Evolutionary conservation across 2,888 invertebrate genomes (phyloP), one percentile per base, ranked within the genome.

Genomic region (Aricia artaxerxes): DNA sequence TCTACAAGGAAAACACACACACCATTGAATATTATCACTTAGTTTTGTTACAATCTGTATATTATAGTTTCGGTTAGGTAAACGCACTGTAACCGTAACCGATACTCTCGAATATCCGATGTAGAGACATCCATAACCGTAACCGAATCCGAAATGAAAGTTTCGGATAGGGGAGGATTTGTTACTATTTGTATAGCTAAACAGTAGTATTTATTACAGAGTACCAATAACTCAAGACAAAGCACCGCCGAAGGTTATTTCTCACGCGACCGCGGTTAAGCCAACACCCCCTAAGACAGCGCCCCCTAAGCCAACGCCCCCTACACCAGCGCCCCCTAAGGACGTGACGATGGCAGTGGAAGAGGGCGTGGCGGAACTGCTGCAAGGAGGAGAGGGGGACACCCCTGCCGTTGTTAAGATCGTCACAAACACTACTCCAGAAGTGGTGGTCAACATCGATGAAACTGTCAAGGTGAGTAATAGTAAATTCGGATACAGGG

Each of bases 401-500:
- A 79, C 78, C 44, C 73, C 78, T 64, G 77, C 80, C 79, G 75
- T 78, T 78, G 53, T n/a, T 49, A 16, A 16, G 49, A 35, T 35
- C 35, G 9, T 81, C 73, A 5, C 81, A 80, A 0, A 49, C 77
- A 2, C 78, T 77, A 1, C 60, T 78, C 6, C 76, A 40, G 9
- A n/a, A 6, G 72, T 80, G 16, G 79, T 79, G 40, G 80, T 84
- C 24, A 76, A 81, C 38, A 35, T 83, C n/a, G 82, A 83, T n/a
- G 79, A 80, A 16, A 75, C 78, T 3, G 82, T 82, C 24, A 60
- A 81, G 78, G 83, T 82, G 40, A 80, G 73, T 72, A 53, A 13
- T 24, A 53, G 16, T 57, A 57, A 57, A 57, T 57, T 57, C 16
- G 1, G 57, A 57, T 16, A 16, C 57, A 57, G 4, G 57, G 16